These are phyloP conservation scores for Lamprotornis superbus DNA, from an alignment of 2,113 vertebrate species.

Conservation along the genomic window DNA sequence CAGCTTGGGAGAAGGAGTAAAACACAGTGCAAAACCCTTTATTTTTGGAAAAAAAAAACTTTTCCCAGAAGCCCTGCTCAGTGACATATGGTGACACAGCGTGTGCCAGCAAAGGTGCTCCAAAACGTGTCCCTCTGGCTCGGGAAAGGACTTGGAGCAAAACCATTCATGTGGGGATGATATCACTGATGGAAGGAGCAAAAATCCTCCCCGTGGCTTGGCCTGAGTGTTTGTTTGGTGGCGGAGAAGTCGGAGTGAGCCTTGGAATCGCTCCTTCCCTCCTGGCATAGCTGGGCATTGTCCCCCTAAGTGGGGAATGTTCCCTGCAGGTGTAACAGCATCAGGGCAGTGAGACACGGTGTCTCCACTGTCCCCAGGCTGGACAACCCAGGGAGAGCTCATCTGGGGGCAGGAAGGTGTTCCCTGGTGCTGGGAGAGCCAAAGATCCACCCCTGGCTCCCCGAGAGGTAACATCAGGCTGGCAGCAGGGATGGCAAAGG, in stretches of 20 bases:
- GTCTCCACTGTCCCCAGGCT: neutral
- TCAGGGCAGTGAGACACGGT: accelerated
- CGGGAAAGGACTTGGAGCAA: neutral
- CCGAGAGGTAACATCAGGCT: accelerated
- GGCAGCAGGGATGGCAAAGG: neutral
- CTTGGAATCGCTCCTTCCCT: neutral
- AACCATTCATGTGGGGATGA: neutral
- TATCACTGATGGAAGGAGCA: neutral
- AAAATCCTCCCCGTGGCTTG: neutral
- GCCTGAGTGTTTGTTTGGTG: neutral
- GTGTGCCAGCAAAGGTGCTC: neutral
- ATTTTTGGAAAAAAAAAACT: neutral
- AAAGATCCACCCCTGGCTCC: accelerated
- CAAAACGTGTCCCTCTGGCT: neutral
- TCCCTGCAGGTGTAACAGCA: neutral
- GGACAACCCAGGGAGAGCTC: neutral
- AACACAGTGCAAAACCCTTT: neutral
- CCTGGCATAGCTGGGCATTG: neutral
- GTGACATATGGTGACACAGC: neutral
- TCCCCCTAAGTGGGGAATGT: accelerated
- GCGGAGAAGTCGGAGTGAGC: neutral
- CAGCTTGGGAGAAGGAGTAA: neutral
- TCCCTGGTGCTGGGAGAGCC: neutral
- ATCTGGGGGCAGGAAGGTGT: neutral
- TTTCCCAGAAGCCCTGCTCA: neutral